phyloP scores from a whole-genome alignment of 2,888 invertebrate species.

The Sarcophaga subvicina region DNA sequence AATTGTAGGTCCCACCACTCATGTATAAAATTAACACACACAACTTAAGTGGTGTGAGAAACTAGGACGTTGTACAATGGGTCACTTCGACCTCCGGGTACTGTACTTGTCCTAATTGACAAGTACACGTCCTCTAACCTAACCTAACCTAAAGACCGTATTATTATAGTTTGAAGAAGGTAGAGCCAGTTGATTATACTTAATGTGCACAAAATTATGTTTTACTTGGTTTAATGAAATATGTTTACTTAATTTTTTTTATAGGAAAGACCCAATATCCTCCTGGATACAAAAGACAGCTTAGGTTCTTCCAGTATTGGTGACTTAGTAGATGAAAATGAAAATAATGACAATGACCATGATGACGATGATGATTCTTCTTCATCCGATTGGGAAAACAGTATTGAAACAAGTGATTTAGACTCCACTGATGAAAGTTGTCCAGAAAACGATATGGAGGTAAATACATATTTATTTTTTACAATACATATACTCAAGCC shows the following conservation, averaged over 20 bases:
- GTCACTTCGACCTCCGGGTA: no score
- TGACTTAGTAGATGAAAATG: conserved; percentile 59
- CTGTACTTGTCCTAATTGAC: no score
- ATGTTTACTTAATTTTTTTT: background rate
- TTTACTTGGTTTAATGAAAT: background rate
- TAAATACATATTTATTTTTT: conserved; percentile 69
- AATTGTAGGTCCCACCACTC: no score
- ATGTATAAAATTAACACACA: no score
- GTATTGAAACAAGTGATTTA: conserved; percentile 84
- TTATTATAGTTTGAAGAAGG: no score
- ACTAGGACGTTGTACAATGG: no score
- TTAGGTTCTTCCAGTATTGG: conserved; percentile 48
- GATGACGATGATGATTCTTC: conserved; percentile 73
- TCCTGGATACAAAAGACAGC: conserved; percentile 58
- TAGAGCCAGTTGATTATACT: no score
- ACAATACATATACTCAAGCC: no score
- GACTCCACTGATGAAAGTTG: conserved; percentile 85
- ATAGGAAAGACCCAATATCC: conserved; percentile 69
- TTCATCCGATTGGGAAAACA: conserved; percentile 85
- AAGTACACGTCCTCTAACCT: no score
- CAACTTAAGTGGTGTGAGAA: no score
- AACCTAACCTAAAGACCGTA: no score
- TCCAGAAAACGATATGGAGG: conserved; percentile 84
- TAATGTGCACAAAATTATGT: background rate
- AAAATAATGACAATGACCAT: conserved; percentile 27